Conservation (phyloP, 1,140 invertebrate species). For the Anadara kagoshimensis region DNA sequence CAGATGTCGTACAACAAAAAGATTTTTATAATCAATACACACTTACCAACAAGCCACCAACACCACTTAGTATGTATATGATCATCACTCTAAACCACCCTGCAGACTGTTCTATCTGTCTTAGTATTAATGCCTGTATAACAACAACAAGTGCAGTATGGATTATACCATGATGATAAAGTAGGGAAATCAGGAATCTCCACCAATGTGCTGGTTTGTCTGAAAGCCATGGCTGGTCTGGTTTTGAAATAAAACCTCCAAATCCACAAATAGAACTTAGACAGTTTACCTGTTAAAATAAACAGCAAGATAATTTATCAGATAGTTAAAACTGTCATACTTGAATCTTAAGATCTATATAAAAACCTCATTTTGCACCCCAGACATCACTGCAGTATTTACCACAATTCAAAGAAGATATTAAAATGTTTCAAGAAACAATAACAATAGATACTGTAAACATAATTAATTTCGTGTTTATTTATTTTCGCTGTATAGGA, state of each 20-base stretch:
- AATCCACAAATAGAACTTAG: conserved; percentile 47
- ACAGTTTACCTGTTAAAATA: conserved; percentile 57
- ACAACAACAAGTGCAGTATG: conserved; percentile 49
- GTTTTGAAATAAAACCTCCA: conserved; percentile 26
- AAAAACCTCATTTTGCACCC: too few species aligned
- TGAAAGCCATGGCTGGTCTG: conserved; percentile 52
- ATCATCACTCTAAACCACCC: conserved; percentile 64
- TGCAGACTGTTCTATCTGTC: conserved; percentile 57
- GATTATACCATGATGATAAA: conserved; percentile 62
- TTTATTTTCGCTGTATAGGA: too few species aligned
- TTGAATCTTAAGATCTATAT: too few species aligned
- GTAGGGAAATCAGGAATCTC: conserved; percentile 53
- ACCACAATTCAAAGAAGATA: too few species aligned
- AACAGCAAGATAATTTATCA: too few species aligned
- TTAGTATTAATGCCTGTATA: conserved; percentile 47
- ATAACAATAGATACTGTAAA: too few species aligned
- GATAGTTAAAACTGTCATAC: too few species aligned
- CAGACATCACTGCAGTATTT: too few species aligned
- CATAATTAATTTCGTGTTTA: too few species aligned
- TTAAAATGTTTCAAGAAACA: too few species aligned
- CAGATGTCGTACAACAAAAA: background rate
- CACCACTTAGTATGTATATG: conserved; percentile 51
- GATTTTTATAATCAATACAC: background rate
- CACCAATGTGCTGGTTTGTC: conserved; percentile 55
- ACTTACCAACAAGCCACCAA: conserved; percentile 58